phyloP scores from a whole-genome alignment of 1,140 invertebrate genomes.

The Arctopsyche grandis region DNA sequence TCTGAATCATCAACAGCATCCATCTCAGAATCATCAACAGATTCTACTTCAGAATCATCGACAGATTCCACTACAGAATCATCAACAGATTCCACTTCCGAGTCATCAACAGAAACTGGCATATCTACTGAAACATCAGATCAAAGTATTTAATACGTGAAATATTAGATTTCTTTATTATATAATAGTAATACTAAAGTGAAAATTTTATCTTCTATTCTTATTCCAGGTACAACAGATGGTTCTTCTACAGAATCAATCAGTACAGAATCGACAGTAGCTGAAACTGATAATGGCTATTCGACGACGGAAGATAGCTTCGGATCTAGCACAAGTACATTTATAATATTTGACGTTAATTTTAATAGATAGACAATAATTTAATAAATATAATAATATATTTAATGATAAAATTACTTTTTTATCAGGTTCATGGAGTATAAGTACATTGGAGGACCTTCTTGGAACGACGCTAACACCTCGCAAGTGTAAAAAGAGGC shows the following conservation, averaged over 20 bases:
- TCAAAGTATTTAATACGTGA: neutral
- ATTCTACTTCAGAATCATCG: conserved; percentile 26
- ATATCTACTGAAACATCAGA: conserved; percentile 44
- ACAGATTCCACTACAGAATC: conserved; percentile 52
- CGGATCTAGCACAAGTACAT: conserved; percentile 48
- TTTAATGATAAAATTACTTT: conserved; percentile 9
- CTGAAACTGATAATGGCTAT: conserved; percentile 47
- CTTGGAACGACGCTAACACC: conserved; percentile 62
- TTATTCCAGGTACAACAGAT: no score
- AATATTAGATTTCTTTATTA: no score
- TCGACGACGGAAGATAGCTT: conserved; percentile 40
- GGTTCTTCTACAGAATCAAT: no score
- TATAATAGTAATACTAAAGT: no score
- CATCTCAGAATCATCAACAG: conserved; percentile 15
- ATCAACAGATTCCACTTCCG: conserved; percentile 50
- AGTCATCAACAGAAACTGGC: conserved; percentile 44
- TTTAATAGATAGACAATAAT: neutral
- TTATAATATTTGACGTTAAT: neutral
- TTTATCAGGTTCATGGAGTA: conserved; percentile 56
- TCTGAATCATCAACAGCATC: conserved; percentile 23
- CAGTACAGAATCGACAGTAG: conserved; percentile 38
- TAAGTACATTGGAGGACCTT: conserved; percentile 63
- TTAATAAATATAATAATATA: neutral
- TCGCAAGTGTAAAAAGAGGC: conserved; percentile 71
- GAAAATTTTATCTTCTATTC: no score